Base-by-base conservation (phyloP, 1,140 invertebrate species). In the Drosophila kanapiae region DNA sequence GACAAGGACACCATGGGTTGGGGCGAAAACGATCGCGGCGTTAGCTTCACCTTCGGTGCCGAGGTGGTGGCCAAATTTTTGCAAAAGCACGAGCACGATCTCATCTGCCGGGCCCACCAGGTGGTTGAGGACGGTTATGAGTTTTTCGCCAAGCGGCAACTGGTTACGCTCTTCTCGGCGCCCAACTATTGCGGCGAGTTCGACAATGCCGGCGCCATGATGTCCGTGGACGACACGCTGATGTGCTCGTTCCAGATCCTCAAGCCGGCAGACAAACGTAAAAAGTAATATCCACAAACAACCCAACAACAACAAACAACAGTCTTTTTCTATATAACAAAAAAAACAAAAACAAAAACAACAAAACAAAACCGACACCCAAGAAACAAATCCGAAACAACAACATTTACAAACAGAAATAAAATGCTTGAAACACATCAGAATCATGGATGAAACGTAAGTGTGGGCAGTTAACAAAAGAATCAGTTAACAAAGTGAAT, bases 171-270 rank as follows among this genome's bases (percentile, higher is more conserved):
- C 23, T 99, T 99, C 92, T 97, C 96, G 8, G 97, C 99, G 40
- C 99, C 99, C 23, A 99, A 99, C 94, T 99, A 99, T 93, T 99
- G 99, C 94, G 95, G 95, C 57, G 99, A 99, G 94, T 99, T 99
- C 93, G 99, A 99, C 93, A 99, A 99, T 93, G 99, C 99, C 60
- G 94, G 94, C 71, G 99, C 98, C 61, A 99, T 99, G 97, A 99
- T 99, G 99, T 99, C 98, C 78, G 99, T 99, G 56, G 99, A 99
- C 94, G 99, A 99, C 92, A 99, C 98, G 51, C 95, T 99, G 23
- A 99, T 99, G 99, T 99, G 99, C 95, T 99, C 98, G 92, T 99
- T 96, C 94, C 95, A 99, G 96, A 99, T 99, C 83, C 94, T 99
- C 93, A 99, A 99, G 94, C 99, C 99, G 76, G 98, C 98, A 8